Conservation (phyloP, 2,888 invertebrate species). For the Chrysina gloriosa region DNA sequence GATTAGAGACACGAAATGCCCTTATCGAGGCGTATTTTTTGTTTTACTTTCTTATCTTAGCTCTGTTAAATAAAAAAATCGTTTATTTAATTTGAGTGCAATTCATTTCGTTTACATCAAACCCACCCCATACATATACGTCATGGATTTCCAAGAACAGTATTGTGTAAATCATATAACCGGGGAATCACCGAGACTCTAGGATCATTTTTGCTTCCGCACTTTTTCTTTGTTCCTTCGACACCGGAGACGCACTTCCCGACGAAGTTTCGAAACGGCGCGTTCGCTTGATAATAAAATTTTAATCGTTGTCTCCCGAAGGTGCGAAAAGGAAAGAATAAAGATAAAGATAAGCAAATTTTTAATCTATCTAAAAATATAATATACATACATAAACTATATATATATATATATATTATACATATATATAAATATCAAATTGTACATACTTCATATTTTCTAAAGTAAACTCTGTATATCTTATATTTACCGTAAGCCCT, state of each 20-base stretch:
- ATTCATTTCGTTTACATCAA: too few species aligned
- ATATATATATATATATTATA: conserved; percentile 25
- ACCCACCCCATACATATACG: too few species aligned
- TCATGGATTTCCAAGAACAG: too few species aligned
- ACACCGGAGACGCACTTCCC: too few species aligned
- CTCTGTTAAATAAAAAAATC: conserved; percentile 3
- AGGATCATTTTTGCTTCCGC: too few species aligned
- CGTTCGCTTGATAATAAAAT: too few species aligned
- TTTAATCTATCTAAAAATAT: conserved; percentile 14
- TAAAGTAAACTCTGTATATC: conserved; percentile 48
- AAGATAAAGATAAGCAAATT: background rate
- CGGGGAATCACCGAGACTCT: background rate
- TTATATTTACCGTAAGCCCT: conserved; percentile 50
- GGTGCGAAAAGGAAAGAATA: background rate
- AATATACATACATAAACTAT: background rate
- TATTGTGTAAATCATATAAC: too few species aligned
- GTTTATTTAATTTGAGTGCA: background rate
- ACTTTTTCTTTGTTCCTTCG: too few species aligned
- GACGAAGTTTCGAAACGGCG: too few species aligned
- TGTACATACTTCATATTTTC: conserved; percentile 57
- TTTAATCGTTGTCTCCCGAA: too few species aligned
- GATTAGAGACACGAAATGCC: background rate
- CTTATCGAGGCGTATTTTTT: conserved; percentile 33
- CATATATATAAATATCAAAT: conserved; percentile 50
- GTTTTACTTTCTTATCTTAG: too few species aligned